phyloP scores from a whole-genome alignment of 2,888 invertebrate genomes.

The Carterocephalus palaemon region DNA sequence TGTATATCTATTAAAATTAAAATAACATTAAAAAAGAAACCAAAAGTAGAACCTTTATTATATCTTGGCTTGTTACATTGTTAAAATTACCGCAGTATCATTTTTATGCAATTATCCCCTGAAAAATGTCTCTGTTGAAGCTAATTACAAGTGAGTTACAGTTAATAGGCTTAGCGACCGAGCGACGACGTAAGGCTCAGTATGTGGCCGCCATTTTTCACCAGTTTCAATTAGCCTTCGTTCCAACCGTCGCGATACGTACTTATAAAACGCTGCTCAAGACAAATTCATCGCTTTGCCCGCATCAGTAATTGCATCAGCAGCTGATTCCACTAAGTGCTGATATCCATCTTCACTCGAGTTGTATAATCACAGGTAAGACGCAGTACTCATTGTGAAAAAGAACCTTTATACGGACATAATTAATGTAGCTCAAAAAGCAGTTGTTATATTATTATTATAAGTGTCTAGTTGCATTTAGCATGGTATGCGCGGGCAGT shows the following conservation, averaged over 20 bases:
- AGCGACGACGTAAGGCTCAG: conserved; percentile 38
- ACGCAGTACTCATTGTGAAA: conserved; percentile 32
- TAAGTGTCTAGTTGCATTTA: conserved; percentile 1
- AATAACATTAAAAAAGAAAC: too few relatives aligned
- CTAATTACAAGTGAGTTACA: conserved; percentile 16
- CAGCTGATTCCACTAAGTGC: conserved; percentile 59
- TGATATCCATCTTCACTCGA: conserved; percentile 57
- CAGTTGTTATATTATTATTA: background rate
- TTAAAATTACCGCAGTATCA: background rate
- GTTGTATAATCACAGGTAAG: conserved; percentile 43
- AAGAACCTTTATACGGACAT: conserved; percentile 16
- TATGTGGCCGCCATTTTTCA: conserved; percentile 65
- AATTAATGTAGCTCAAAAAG: conserved; percentile 16
- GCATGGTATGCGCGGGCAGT: conserved; percentile 9
- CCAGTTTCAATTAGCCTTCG: conserved; percentile 55
- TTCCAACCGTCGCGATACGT: conserved; percentile 11
- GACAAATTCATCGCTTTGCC: conserved; percentile 38
- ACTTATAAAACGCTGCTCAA: conserved; percentile 25
- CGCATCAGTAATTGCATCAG: conserved; percentile 61
- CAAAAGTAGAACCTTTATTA: too few relatives aligned
- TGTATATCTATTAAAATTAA: too few relatives aligned
- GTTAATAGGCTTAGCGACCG: conserved; percentile 18
- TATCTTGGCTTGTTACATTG: too few relatives aligned
- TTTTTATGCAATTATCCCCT: conserved; percentile 7
- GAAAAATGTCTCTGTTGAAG: conserved; percentile 19